Conservation (phyloP, 2,888 invertebrate species). For the Bembecia ichneumoniformis region DNA sequence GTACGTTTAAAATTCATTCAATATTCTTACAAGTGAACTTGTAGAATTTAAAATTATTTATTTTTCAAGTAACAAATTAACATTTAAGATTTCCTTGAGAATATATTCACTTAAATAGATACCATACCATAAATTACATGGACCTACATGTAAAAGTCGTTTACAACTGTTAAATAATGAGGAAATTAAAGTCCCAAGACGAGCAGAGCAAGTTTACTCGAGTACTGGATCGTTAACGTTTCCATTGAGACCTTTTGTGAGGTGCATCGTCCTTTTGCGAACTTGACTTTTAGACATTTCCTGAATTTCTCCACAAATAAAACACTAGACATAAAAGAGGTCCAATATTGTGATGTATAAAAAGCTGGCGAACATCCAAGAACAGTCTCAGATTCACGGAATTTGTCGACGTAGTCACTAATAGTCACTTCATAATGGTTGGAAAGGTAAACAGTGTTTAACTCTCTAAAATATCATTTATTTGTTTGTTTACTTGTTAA, state of each 20-base stretch:
- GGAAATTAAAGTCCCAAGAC: neutral
- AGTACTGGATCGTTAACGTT: neutral
- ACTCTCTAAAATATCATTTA: neutral
- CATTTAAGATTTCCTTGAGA: too few species aligned
- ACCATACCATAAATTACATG: too few species aligned
- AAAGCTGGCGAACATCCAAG: slow-evolving; percentile 18
- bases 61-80: too few species aligned
- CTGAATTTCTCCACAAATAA: slow-evolving; percentile 48
- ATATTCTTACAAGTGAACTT: too few species aligned
- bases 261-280: slow-evolving; percentile 41
- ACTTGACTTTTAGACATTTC: slow-evolving; percentile 64
- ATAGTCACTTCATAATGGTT: slow-evolving; percentile 43
- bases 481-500: neutral
- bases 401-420: slow-evolving; percentile 47
- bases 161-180: neutral
- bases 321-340: slow-evolving; percentile 39
- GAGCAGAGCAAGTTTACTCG: neutral
- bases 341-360: slow-evolving; percentile 39
- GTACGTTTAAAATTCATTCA: too few species aligned
- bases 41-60: too few species aligned
- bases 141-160: neutral
- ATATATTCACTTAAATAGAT: too few species aligned
- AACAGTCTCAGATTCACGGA: slow-evolving; percentile 38
- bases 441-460: slow-evolving; percentile 40
- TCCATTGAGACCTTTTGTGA: slow-evolving; percentile 20